Evolutionary conservation across 2,113 vertebrate genomes (phyloP), one percentile per base, ranked within the genome.

Genomic region (Tor tambroides): DNA sequence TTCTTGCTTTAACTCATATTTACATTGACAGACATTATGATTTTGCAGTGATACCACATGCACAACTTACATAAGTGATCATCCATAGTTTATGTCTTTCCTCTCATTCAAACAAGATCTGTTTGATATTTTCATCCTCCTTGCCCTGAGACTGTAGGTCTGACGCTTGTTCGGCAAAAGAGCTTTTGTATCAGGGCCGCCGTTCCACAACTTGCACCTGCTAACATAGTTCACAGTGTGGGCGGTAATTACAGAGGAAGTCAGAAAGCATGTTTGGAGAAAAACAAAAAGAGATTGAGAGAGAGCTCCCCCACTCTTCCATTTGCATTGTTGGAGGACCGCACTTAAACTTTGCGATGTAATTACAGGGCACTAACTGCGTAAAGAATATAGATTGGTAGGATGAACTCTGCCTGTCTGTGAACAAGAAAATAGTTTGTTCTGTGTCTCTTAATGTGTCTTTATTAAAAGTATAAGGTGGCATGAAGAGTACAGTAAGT

Each of bases 221-320:
- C 38, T 81, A 7, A 72, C 26, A 21, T 17, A 32, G 46, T 72
- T 72, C 51, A 26, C 14, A n/a, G 83, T 56, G 83, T 84, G 69
- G 83, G 83, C 3, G 83, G 23, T 75, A 84, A 84, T 84, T 74
- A 74, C 51, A 84, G 69, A 74, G 69, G 11, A 74, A 41, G 49
- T 59, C 83, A 56, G 30, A 74, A 84, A 74, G 46, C 67, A 38
- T 59, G 30, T 74, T 84, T 84, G 30, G 69, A 74, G 49, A 84
- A 84, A 84, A 84, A 84, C 21, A 84, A 41, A 71, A 49, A 41
- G 21, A 61, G 56, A 61, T 35, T 56, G 32, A 80, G 46, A 54
- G 17, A 77, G 80, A 80, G 56, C 79, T 83, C 63, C 63, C 28
- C 38, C 41, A 69, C 81, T 51, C 63, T n/a, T 71, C 41, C 81